These are phyloP conservation scores for Carassius auratus DNA, from an alignment of 2,113 vertebrate species.

Conservation along the genomic window DNA sequence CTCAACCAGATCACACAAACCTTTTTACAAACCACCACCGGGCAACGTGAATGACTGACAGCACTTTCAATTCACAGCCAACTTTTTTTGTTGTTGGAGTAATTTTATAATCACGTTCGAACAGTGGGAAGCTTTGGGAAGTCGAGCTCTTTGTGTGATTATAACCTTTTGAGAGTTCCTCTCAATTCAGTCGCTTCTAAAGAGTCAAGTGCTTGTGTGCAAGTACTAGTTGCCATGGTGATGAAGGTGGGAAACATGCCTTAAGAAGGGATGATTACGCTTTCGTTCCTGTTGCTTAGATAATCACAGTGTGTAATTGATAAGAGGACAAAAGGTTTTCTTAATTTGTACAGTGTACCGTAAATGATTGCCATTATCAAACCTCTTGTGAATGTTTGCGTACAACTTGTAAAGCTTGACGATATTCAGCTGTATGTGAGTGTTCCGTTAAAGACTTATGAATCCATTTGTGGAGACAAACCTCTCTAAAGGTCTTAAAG, in stretches of 20 bases:
- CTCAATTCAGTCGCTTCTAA: constrained; percentile 73
- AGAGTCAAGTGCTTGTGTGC: constrained; percentile 69
- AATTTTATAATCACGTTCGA: constrained; percentile 77
- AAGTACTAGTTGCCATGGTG: constrained; percentile 78
- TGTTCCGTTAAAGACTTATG: not conserved
- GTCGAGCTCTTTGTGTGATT: constrained; percentile 68
- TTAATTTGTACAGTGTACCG: not conserved
- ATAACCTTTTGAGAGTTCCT: constrained; percentile 75
- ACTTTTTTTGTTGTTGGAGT: constrained; percentile 65
- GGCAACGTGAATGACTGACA: constrained; percentile 43
- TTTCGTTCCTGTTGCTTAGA: constrained; percentile 81
- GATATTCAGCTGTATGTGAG: not conserved
- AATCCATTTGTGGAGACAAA: not conserved
- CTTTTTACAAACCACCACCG: constrained; percentile 14
- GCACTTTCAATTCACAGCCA: constrained; percentile 52
- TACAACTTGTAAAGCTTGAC: not conserved
- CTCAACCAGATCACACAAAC: constrained; percentile 11
- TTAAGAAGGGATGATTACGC: constrained; percentile 79
- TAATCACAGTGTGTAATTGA: constrained; percentile 65
- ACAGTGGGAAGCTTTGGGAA: constrained; percentile 71
- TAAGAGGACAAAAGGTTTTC: not conserved
- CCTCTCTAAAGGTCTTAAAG: not conserved
- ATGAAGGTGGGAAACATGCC: constrained; percentile 78
- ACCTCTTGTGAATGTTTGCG: not conserved
- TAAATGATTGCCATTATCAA: constrained; percentile 4